A percentile compares a stretch with the other conserved stretches of the same genome.
phyloP scores from a whole-genome alignment of 53 echinoderm and acorn worm species.

The Astropecten irregularis region DNA sequence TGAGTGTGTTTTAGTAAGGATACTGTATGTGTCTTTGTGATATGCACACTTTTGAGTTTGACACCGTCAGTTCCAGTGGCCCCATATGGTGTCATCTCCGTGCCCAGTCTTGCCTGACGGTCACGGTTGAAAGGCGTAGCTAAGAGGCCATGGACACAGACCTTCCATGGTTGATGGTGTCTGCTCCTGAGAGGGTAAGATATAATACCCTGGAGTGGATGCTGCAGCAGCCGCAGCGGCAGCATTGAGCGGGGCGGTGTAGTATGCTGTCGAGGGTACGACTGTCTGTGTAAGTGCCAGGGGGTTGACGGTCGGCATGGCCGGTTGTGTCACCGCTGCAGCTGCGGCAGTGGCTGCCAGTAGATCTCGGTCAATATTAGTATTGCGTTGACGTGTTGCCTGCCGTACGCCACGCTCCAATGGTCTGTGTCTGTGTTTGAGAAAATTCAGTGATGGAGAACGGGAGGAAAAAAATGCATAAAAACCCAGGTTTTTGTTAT shows the following conservation, averaged over 20 bases:
- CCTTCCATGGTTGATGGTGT: slow-evolving; percentile 38
- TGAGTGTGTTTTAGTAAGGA: too few species aligned
- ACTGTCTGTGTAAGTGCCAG: slow-evolving; percentile 28
- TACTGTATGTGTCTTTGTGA: too few species aligned
- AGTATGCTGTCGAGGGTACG: slow-evolving; percentile 31
- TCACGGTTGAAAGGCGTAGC: slow-evolving; percentile 49
- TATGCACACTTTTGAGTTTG: too few species aligned
- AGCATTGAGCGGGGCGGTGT: slow-evolving; percentile 34
- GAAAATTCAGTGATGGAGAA: slow-evolving; percentile 30
- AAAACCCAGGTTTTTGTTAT: too few species aligned
- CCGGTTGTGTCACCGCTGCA: slow-evolving; percentile 16
- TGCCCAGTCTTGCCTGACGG: slow-evolving; percentile 24
- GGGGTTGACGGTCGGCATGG: slow-evolving; percentile 34
- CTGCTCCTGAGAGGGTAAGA: slow-evolving; percentile 42
- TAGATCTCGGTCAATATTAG: slow-evolving; percentile 54
- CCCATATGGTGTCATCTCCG: slow-evolving; percentile 24
- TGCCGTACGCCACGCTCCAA: slow-evolving; percentile 31
- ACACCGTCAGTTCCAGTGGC: too few species aligned
- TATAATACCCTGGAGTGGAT: slow-evolving; percentile 25
- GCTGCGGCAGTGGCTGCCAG: slow-evolving; percentile 50
- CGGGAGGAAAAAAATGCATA: too few species aligned
- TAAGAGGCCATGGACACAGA: slow-evolving; percentile 49
- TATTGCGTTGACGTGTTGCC: slow-evolving; percentile 48
- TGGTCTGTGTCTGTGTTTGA: slow-evolving; percentile 41
- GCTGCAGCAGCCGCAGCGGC: slow-evolving; percentile 6